These are phyloP conservation scores for Elaphurus davidianus DNA, from an alignment of 2,113 vertebrate species.

Conservation along the genomic window DNA sequence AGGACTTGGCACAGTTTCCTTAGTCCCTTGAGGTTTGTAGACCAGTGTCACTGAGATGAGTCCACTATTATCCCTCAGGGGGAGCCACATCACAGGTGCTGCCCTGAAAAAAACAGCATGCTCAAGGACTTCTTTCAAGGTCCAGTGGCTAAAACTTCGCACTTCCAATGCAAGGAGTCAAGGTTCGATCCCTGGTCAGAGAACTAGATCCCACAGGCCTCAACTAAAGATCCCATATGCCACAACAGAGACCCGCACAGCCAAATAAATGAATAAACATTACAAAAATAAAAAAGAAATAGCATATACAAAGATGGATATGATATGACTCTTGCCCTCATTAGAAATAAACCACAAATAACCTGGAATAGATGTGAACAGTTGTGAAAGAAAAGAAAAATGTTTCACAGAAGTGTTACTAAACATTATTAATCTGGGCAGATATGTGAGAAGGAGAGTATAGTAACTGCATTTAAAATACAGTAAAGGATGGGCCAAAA, in stretches of 20 bases:
- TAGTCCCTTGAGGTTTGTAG: background rate
- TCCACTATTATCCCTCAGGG: background rate
- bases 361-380: background rate
- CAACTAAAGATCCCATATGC: background rate
- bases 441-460: background rate
- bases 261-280: background rate
- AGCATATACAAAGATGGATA: background rate
- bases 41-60: background rate
- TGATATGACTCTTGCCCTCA: background rate
- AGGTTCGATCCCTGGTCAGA: background rate
- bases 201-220: background rate
- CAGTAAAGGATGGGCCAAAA: background rate
- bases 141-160: background rate
- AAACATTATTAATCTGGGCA: background rate
- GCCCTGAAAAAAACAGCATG: background rate
- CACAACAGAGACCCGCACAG: background rate
- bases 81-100: fast-evolving
- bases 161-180: background rate
- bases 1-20: background rate
- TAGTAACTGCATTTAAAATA: background rate
- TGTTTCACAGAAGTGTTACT: background rate
- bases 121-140: background rate
- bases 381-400: background rate
- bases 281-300: background rate
- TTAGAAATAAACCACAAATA: background rate